phyloP scores from a whole-genome alignment of 2,888 invertebrate species.

The Archaeoteleia sp. region DNA sequence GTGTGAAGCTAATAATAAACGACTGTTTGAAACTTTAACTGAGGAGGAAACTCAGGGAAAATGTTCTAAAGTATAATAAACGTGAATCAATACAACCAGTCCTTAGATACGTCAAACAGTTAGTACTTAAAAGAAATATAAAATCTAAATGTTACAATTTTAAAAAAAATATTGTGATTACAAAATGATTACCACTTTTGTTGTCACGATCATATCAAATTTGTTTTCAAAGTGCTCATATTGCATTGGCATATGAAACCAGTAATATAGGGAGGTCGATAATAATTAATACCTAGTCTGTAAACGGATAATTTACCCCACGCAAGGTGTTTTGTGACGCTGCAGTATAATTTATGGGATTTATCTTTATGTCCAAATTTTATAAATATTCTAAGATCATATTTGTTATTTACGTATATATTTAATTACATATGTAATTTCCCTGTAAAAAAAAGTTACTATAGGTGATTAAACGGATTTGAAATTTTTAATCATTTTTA shows the following conservation, averaged over 20 bases:
- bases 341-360: constrained; percentile 6
- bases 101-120: too few relatives aligned
- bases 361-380: background rate
- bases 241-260: constrained; percentile 33
- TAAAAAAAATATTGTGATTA: background rate
- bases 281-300: constrained; percentile 29
- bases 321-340: constrained; percentile 20
- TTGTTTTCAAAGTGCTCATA: constrained; percentile 32
- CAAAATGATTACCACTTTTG: constrained; percentile 4
- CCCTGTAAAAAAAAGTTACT: background rate
- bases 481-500: too few relatives aligned
- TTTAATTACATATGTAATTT: background rate
- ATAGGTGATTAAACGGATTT: too few relatives aligned
- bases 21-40: too few relatives aligned
- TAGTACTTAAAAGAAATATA: too few relatives aligned
- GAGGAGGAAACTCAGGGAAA: too few relatives aligned
- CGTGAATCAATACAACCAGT: too few relatives aligned
- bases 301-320: constrained; percentile 23
- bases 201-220: constrained; percentile 18
- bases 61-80: too few relatives aligned
- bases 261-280: constrained; percentile 23
- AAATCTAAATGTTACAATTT: too few relatives aligned
- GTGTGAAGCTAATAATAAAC: too few relatives aligned
- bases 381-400: background rate
- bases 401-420: background rate